phyloP scores from a whole-genome alignment of 1,140 invertebrate genomes.

The Scaptomyza pallida region DNA sequence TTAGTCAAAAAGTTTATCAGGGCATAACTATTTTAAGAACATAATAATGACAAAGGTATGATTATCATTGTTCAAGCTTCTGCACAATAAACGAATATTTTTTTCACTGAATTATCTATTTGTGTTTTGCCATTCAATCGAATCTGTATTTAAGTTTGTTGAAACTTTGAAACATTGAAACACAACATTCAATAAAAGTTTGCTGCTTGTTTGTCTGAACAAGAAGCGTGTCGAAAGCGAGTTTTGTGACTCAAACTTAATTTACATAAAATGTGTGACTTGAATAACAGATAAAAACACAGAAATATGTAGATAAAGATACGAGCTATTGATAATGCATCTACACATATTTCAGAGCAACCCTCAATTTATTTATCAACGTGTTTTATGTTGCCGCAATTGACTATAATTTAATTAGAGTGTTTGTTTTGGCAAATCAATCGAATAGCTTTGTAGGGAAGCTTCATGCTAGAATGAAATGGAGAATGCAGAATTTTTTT shows the following conservation, averaged over 20 bases:
- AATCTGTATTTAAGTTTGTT: not conserved
- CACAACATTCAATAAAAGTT: slow-evolving; percentile 1
- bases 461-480: not conserved
- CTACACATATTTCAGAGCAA: not conserved
- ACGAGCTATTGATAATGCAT: not conserved
- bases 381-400: slow-evolving; percentile 50
- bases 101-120: not conserved
- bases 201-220: not conserved
- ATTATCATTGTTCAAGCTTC: not conserved
- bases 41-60: not conserved
- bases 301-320: not conserved
- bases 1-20: not conserved
- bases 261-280: slow-evolving; percentile 10
- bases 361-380: slow-evolving; percentile 37
- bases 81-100: not conserved
- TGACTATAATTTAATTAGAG: slow-evolving; percentile 70
- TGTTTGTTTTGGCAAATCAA: slow-evolving; percentile 41
- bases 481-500: too few species aligned
- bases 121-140: not conserved
- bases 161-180: not conserved
- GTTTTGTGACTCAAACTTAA: not conserved
- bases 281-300: not conserved
- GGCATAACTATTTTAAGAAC: slow-evolving; percentile 3
- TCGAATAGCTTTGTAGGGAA: slow-evolving; percentile 5
- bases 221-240: not conserved